Conservation (phyloP, 2,113 vertebrate genomes). For the Neotragus pygmaeus region DNA sequence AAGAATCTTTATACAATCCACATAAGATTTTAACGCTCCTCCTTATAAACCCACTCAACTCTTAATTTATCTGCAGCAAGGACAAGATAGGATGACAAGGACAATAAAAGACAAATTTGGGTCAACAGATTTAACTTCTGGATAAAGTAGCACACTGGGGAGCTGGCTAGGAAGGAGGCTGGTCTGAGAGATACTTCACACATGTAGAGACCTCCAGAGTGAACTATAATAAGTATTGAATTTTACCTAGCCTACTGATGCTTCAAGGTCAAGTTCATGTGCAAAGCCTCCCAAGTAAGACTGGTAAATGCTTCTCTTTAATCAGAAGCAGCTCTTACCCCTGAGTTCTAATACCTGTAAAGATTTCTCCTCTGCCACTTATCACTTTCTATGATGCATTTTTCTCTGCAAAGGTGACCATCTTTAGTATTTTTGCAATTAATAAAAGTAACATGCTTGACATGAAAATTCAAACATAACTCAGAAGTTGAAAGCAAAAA, state of each 20-base stretch:
- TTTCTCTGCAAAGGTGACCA: background rate
- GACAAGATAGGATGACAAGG: background rate
- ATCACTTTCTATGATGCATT: background rate
- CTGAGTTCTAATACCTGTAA: background rate
- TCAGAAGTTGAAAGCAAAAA: constrained; percentile 7
- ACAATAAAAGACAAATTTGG: background rate
- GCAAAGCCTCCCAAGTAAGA: background rate
- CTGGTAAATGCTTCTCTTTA: background rate
- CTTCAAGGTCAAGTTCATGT: constrained; percentile 1
- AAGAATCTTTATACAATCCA: background rate
- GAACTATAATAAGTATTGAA: background rate
- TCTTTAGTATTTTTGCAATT: background rate
- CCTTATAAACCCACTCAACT: background rate
- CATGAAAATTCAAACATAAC: background rate
- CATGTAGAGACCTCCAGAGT: background rate
- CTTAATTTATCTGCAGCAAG: background rate
- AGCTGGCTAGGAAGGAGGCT: background rate
- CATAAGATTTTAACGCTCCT: background rate
- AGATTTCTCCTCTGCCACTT: background rate
- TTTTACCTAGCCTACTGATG: background rate
- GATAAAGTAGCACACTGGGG: background rate
- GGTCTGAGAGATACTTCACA: background rate
- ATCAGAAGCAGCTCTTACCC: background rate
- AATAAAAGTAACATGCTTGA: background rate
- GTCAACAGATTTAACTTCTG: background rate